phyloP scores from a whole-genome alignment of 2,113 vertebrate species.

The Dunckerocampus dactyliophorus region DNA sequence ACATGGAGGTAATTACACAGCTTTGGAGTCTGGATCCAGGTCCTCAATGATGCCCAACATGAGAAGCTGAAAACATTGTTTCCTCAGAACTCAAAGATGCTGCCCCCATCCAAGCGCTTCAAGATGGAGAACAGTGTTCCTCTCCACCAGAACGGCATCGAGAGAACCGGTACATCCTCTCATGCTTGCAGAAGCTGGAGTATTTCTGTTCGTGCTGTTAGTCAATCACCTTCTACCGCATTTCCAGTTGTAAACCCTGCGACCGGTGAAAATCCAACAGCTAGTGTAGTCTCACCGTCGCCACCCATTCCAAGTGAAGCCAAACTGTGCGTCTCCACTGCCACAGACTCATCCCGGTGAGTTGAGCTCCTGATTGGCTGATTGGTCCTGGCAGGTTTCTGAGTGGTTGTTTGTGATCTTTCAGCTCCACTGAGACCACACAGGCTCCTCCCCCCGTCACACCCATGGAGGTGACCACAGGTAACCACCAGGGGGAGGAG shows the following conservation, averaged over 20 bases:
- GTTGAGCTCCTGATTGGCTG: no score
- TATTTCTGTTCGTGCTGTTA: no score
- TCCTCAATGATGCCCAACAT: background rate
- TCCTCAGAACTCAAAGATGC: slow-evolving; percentile 71
- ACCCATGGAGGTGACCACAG: slow-evolving; percentile 30
- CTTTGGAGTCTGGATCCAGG: no score
- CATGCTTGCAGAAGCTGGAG: no score
- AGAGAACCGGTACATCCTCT: slow-evolving; percentile 35
- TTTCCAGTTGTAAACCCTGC: no score
- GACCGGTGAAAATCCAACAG: no score
- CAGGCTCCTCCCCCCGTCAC: slow-evolving; percentile 9
- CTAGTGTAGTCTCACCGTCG: no score
- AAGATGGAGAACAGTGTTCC: slow-evolving; percentile 71
- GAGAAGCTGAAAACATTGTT: no score
- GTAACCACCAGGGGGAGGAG: slow-evolving; percentile 19
- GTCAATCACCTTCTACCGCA: no score
- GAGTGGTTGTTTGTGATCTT: background rate
- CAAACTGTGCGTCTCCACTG: background rate
- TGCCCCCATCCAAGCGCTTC: slow-evolving; percentile 78
- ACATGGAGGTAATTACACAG: slow-evolving; percentile 64
- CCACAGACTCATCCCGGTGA: background rate
- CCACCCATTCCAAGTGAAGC: background rate
- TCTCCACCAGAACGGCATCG: slow-evolving; percentile 62
- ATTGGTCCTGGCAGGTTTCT: no score
- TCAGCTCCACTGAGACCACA: slow-evolving; percentile 15